These are phyloP conservation scores for Andrena marginata DNA, from an alignment of 2,888 invertebrate species.

Conservation along the genomic window DNA sequence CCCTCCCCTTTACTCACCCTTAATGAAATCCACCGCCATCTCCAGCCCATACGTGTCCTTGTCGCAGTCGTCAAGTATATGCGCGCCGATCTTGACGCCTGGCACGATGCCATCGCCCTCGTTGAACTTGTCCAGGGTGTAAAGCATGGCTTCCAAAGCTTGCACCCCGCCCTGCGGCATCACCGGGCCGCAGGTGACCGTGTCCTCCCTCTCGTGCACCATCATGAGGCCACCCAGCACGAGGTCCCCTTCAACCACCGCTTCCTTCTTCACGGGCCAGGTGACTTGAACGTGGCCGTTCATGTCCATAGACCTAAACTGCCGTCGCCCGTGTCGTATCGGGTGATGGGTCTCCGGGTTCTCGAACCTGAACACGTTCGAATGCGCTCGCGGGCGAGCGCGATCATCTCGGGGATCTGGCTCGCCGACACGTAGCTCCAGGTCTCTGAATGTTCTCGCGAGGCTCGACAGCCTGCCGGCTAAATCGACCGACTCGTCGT, in stretches of 20 bases:
- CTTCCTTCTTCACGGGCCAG: conserved; percentile 95
- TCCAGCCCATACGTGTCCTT: conserved; percentile 96
- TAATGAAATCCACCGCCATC: conserved; percentile 97
- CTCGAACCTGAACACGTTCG: conserved; percentile 58
- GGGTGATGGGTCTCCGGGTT: conserved; percentile 77
- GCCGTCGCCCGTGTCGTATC: conserved; percentile 78
- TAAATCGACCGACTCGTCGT: conserved; percentile 7
- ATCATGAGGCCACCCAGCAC: conserved; percentile 96
- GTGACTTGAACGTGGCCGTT: conserved; percentile 76
- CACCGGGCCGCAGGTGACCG: conserved; percentile 92
- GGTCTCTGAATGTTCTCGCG: neutral
- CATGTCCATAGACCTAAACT: conserved; percentile 76
- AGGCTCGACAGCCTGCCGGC: neutral
- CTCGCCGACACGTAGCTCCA: neutral
- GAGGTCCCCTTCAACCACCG: conserved; percentile 94
- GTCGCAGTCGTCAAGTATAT: conserved; percentile 96
- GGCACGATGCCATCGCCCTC: conserved; percentile 87
- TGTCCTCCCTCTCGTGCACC: conserved; percentile 96
- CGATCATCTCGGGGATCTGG: neutral
- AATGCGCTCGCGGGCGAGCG: neutral
- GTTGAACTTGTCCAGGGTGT: conserved; percentile 92
- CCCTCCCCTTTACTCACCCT: conserved; percentile 89
- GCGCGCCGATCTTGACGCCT: conserved; percentile 92
- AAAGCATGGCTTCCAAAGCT: conserved; percentile 95
- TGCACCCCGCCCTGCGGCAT: conserved; percentile 96